Evolutionary conservation across 2,888 invertebrate genomes (phyloP).

Genomic region (Nymphalis urticae): DNA sequence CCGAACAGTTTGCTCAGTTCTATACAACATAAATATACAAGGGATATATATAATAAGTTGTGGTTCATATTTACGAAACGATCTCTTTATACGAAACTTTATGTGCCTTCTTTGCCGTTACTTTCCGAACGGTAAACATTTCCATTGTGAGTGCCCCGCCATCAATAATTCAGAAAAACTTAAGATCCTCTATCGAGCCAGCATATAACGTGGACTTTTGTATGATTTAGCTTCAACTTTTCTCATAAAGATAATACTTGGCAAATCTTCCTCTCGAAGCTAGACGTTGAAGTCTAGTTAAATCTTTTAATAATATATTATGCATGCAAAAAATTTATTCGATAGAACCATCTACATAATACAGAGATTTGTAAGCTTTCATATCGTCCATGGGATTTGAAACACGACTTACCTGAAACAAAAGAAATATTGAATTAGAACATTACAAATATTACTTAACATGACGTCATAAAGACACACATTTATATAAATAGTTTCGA

Average conservation of each 20-base stretch:
- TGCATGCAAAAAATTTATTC: not conserved
- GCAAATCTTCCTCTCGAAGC: conserved; percentile 7
- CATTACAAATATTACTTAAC: not conserved
- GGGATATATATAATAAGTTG: conserved; percentile 21
- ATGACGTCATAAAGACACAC: not conserved
- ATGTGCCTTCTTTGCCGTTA: conserved; percentile 12
- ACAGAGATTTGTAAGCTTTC: not conserved
- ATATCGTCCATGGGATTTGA: not conserved
- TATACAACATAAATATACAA: conserved; percentile 5
- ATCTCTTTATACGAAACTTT: conserved; percentile 23
- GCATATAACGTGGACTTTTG: conserved; percentile 14
- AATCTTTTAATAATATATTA: conserved; percentile 3
- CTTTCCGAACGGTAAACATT: conserved; percentile 25
- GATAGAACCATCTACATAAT: not conserved
- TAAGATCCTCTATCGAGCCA: conserved; percentile 7
- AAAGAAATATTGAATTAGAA: conserved; percentile 5
- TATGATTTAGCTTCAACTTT: conserved; percentile 23
- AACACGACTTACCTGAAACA: conserved; percentile 19
- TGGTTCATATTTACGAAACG: conserved; percentile 21
- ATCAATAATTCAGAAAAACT: conserved; percentile 17
- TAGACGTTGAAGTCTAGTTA: conserved; percentile 6
- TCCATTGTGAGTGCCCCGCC: conserved; percentile 17
- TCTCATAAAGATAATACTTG: conserved; percentile 26
- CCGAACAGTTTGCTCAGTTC: not conserved
- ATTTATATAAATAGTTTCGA: not conserved